phyloP scores from a whole-genome alignment of 2,888 invertebrate species.

The Eledone cirrhosa region DNA sequence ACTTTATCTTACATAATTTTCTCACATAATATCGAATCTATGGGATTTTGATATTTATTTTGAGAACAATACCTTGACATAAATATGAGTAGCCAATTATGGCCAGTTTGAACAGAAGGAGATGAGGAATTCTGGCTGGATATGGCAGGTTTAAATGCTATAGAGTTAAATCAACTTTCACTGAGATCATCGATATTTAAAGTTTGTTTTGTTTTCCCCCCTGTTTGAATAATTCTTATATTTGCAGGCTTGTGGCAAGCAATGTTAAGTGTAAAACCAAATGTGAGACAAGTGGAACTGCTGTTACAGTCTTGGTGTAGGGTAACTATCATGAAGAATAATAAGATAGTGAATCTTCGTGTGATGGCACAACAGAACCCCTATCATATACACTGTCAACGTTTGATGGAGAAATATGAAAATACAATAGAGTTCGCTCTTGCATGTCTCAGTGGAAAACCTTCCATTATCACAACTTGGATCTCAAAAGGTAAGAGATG shows the following conservation, averaged over 20 bases:
- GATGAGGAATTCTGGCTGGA: no score
- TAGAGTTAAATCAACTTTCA: no score
- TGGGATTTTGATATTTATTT: no score
- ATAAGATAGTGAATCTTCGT: slow-evolving; percentile 50
- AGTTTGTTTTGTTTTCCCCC: no score
- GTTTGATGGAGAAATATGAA: slow-evolving; percentile 52
- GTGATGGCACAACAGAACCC: slow-evolving; percentile 46
- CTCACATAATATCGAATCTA: no score
- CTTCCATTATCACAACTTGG: slow-evolving; percentile 52
- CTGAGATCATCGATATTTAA: no score
- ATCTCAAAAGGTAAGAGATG: slow-evolving; percentile 46
- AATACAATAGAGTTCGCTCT: slow-evolving; percentile 56
- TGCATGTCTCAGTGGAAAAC: slow-evolving; percentile 54
- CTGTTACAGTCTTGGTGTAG: slow-evolving; percentile 54
- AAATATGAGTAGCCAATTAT: no score
- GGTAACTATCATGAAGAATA: slow-evolving; percentile 45
- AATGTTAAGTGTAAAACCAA: slow-evolving; percentile 44
- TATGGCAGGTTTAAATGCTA: no score
- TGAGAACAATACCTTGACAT: no score
- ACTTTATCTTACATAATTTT: no score
- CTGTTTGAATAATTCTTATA: no score
- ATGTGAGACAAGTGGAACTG: slow-evolving; percentile 44
- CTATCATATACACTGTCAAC: slow-evolving; percentile 47
- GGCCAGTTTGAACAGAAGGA: no score
- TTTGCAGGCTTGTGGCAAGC: slow-evolving; percentile 50